phyloP scores from a whole-genome alignment of 2,888 invertebrate genomes.

The Parapristionchus giblindavisi region DNA sequence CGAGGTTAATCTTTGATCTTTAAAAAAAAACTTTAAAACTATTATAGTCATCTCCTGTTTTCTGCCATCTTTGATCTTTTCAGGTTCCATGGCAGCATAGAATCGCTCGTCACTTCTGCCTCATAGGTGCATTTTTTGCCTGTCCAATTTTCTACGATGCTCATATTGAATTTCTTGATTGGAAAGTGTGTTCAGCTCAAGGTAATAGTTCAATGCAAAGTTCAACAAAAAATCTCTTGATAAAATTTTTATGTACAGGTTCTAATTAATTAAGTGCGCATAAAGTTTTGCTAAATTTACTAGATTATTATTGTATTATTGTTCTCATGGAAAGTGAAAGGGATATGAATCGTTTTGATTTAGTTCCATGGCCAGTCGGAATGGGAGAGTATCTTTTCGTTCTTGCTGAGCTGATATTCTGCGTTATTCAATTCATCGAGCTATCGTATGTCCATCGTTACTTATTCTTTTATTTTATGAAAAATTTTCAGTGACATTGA shows the following conservation, averaged over 20 bases:
- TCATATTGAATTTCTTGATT: conserved; percentile 7
- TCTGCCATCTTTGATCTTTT: not conserved
- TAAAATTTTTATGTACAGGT: too few relatives aligned
- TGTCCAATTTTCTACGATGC: conserved; percentile 22
- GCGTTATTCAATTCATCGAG: conserved; percentile 5
- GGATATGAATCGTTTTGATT: not conserved
- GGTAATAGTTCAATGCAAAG: not conserved
- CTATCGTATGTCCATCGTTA: too few relatives aligned
- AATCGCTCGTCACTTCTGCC: not conserved
- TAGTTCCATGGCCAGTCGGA: conserved; percentile 28
- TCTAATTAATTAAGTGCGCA: too few relatives aligned
- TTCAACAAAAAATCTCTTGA: not conserved
- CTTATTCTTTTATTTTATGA: too few relatives aligned
- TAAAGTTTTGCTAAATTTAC: too few relatives aligned
- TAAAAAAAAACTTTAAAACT: not conserved
- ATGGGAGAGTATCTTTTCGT: conserved; percentile 9
- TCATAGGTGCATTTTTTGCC: not conserved
- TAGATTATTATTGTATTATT: too few relatives aligned
- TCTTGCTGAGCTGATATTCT: not conserved
- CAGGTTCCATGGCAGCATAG: not conserved
- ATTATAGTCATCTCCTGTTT: not conserved
- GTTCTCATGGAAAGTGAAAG: not conserved
- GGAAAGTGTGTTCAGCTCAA: conserved; percentile 12
- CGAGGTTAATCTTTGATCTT: not conserved
- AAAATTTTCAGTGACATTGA: too few relatives aligned